Conservation (phyloP, 2,797 vertebrate species). For the Galaxias olidus region DNA sequence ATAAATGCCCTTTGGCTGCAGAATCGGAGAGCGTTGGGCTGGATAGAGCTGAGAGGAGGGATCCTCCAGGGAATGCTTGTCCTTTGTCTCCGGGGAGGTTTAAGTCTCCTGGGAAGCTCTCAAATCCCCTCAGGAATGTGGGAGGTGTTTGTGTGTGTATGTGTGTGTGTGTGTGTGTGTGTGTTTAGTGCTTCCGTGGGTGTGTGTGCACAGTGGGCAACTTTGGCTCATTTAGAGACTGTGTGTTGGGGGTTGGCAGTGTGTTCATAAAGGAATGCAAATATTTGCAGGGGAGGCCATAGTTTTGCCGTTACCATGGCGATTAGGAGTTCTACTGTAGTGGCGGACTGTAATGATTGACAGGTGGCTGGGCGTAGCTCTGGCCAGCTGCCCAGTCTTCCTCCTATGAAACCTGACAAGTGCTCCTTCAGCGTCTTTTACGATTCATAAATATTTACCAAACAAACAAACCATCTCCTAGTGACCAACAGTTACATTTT, state of each 20-base stretch:
- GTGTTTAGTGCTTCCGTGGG: not conserved
- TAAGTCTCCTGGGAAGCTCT: not conserved
- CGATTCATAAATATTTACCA: conserved; percentile 41
- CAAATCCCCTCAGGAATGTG: too few species aligned
- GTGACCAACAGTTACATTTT: conserved; percentile 32
- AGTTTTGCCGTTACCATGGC: too few species aligned
- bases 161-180: conserved; percentile 1
- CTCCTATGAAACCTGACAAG: not conserved
- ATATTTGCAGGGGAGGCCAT: too few species aligned
- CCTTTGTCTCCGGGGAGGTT: too few species aligned
- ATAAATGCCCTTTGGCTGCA: too few species aligned
- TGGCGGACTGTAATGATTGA: conserved; percentile 33
- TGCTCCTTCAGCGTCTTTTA: too few species aligned
- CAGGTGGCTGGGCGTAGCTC: not conserved
- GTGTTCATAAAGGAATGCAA: too few species aligned
- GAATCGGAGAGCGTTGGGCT: too few species aligned
- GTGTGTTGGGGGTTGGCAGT: not conserved
- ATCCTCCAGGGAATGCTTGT: not conserved
- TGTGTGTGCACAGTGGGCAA: not conserved
- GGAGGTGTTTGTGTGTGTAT: not conserved
- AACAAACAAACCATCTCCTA: conserved; percentile 38
- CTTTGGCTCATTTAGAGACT: too few species aligned
- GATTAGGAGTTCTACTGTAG: conserved; percentile 13
- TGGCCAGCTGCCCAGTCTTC: not conserved
- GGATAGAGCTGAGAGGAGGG: not conserved